Conservation (phyloP, 2,797 vertebrate genomes). For the Adelosebastes latens region DNA sequence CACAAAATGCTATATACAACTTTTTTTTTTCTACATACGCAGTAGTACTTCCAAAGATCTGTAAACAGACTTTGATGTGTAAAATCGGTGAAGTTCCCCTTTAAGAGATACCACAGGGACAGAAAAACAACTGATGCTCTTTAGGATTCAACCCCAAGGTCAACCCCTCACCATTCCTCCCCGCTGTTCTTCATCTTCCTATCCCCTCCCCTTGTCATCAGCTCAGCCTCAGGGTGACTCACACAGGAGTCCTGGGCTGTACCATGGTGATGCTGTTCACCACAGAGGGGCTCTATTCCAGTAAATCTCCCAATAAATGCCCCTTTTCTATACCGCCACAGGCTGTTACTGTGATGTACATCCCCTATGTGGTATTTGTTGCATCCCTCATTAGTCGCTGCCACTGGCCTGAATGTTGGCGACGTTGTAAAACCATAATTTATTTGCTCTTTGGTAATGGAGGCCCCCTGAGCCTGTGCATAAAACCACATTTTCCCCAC, state of each 20-base stretch:
- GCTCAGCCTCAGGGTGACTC: conserved; percentile 22
- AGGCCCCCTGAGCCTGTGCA: not conserved
- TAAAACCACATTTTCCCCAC: conserved; percentile 27
- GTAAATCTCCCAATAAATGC: conserved; percentile 60
- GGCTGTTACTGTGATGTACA: conserved; percentile 3
- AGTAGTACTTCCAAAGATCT: not conserved
- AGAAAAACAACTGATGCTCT: conserved; percentile 29
- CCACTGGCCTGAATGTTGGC: conserved; percentile 23
- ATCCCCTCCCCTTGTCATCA: conserved; percentile 10
- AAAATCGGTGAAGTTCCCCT: not conserved
- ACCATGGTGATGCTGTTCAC: conserved; percentile 71
- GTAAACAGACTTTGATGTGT: not conserved
- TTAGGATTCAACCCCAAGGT: not conserved
- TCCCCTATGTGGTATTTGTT: conserved; percentile 13
- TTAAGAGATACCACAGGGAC: not conserved
- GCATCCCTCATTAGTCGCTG: conserved; percentile 29
- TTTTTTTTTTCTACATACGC: not conserved
- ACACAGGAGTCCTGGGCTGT: conserved; percentile 50
- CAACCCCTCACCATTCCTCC: conserved; percentile 30
- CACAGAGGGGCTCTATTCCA: conserved; percentile 29
- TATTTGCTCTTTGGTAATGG: conserved; percentile 25
- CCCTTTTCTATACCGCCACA: conserved; percentile 8
- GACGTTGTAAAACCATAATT: conserved; percentile 31
- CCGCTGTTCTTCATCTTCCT: conserved; percentile 6
- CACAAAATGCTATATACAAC: not conserved